Conservation (phyloP, 2,797 vertebrate genomes). For the Amazona ochrocephala region DNA sequence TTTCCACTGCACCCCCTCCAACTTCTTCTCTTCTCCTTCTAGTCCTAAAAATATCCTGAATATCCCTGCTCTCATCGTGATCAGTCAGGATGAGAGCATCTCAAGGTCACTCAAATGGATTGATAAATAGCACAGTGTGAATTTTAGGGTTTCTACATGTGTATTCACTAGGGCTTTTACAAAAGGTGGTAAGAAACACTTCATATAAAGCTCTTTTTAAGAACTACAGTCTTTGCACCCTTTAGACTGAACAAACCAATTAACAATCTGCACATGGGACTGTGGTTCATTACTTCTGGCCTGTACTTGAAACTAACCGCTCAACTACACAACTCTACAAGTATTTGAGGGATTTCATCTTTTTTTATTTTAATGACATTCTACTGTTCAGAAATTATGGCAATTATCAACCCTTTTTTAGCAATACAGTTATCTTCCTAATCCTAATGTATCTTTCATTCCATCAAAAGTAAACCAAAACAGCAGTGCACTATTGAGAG, state of each 20-base stretch:
- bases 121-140: slow-evolving; percentile 52
- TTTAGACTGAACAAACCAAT: background rate
- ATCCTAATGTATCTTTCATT: background rate
- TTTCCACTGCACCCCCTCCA: slow-evolving; percentile 31
- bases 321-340: background rate
- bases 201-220: background rate
- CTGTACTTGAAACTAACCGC: background rate
- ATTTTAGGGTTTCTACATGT: background rate
- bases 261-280: background rate
- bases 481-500: accelerated
- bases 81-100: background rate
- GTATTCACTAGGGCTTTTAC: background rate
- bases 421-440: background rate
- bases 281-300: background rate
- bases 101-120: slow-evolving; percentile 57
- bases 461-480: background rate
- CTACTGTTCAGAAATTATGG: background rate
- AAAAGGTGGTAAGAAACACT: background rate
- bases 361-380: background rate
- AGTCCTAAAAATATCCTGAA: background rate
- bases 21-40: background rate
- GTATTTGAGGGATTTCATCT: background rate
- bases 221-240: background rate
- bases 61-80: background rate
- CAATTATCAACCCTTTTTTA: background rate